phyloP scores from a whole-genome alignment of 2,797 vertebrate genomes.

The Lateolabrax maculatus region DNA sequence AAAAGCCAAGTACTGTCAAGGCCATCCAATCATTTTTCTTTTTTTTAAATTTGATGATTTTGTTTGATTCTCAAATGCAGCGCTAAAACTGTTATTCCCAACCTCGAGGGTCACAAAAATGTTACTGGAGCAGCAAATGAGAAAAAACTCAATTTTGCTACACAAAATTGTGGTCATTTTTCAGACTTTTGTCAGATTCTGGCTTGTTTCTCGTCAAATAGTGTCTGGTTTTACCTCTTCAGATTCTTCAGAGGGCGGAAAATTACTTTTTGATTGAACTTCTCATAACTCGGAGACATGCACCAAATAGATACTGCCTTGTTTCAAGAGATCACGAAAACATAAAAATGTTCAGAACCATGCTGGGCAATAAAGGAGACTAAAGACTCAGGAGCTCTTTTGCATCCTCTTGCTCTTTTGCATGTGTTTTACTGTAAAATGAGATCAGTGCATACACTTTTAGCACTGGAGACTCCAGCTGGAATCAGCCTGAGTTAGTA shows the following conservation, averaged over 20 bases:
- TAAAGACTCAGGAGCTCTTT: slow-evolving; percentile 7
- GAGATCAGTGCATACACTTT: slow-evolving; percentile 26
- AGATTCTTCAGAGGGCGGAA: not conserved
- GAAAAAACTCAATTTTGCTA: not conserved
- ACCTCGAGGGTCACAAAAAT: not conserved
- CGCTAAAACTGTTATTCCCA: not conserved
- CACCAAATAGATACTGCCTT: not conserved
- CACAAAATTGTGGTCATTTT: not conserved
- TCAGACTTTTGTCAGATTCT: not conserved
- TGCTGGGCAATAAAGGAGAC: not conserved
- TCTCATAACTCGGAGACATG: not conserved
- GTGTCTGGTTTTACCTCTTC: not conserved
- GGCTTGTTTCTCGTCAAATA: not conserved
- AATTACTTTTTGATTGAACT: slow-evolving; percentile 18
- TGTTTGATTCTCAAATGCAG: not conserved
- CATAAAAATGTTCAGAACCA: not conserved
- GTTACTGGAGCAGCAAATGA: not conserved
- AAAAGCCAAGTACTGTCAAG: not conserved
- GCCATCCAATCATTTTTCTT: not conserved
- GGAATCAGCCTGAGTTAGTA: slow-evolving; percentile 5
- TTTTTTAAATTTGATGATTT: not conserved
- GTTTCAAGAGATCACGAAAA: too few relatives aligned
- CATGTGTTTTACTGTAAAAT: slow-evolving; percentile 8
- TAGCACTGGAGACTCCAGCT: slow-evolving; percentile 15
- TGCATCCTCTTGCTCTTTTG: slow-evolving; percentile 40